Percentiles rank a stretch among this genome's conserved stretches.
Evolutionary conservation across 2,888 invertebrate genomes (phyloP).

Genomic region (Pammene aurita): DNA sequence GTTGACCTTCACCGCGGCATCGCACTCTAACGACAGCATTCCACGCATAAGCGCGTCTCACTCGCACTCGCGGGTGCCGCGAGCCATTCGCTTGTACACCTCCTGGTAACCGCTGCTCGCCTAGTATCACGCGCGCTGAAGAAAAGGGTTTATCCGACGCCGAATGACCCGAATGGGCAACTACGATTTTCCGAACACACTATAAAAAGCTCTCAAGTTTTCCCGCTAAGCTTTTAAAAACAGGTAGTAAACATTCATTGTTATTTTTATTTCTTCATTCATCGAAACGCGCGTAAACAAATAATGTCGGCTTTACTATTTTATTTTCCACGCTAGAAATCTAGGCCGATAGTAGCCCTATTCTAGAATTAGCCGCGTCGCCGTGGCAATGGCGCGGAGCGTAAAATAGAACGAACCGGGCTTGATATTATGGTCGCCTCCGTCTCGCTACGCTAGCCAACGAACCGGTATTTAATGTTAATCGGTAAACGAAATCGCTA

Average conservation of each 20-base stretch:
- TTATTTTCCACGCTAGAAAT: constrained; percentile 59
- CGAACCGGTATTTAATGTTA: constrained; percentile 48
- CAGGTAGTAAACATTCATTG: constrained; percentile 26
- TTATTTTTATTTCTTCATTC: constrained; percentile 39
- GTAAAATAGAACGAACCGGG: constrained; percentile 64
- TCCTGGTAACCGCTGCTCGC: constrained; percentile 69
- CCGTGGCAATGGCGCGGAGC: constrained; percentile 53
- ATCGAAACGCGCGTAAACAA: constrained; percentile 39
- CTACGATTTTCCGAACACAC: constrained; percentile 76
- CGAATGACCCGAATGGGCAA: constrained; percentile 69
- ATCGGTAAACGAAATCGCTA: constrained; percentile 41
- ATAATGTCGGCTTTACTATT: constrained; percentile 40
- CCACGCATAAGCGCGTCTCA: constrained; percentile 66
- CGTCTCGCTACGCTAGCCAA: constrained; percentile 26
- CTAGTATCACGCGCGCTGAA: constrained; percentile 84
- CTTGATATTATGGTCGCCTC: constrained; percentile 27
- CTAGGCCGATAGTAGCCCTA: constrained; percentile 70
- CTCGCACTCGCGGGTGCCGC: constrained; percentile 59
- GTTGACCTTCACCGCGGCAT: constrained; percentile 77
- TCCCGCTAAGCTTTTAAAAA: constrained; percentile 57
- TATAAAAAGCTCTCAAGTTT: constrained; percentile 60
- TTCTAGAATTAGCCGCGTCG: constrained; percentile 66
- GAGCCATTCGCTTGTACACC: constrained; percentile 58
- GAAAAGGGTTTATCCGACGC: constrained; percentile 84
- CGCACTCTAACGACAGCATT: constrained; percentile 71